Percentiles rank a stretch among this genome's conserved stretches.
Evolutionary conservation across 2,797 vertebrate species (phyloP).

Genomic region (Moxostoma hubbsi): DNA sequence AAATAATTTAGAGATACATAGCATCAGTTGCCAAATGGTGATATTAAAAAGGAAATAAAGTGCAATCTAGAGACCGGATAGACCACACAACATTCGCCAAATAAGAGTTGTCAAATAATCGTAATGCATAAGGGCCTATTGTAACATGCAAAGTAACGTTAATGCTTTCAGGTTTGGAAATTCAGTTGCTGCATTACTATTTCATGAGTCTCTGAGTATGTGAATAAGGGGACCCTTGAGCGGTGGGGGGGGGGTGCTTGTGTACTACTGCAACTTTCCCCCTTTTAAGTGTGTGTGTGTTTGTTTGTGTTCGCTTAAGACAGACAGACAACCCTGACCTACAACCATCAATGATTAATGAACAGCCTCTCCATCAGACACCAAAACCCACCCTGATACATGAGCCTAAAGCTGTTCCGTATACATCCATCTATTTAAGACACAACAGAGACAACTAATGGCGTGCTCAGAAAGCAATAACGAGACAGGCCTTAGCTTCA

Average conservation of each 20-base stretch:
- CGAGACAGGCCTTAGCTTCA: slow-evolving; percentile 28
- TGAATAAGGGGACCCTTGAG: slow-evolving; percentile 38
- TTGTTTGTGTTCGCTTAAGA: slow-evolving; percentile 23
- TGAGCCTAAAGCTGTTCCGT: slow-evolving; percentile 43
- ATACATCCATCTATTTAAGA: slow-evolving; percentile 37
- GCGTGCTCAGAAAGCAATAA: slow-evolving; percentile 10
- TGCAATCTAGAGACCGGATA: background rate
- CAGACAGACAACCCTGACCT: slow-evolving; percentile 51
- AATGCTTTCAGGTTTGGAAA: slow-evolving; percentile 34
- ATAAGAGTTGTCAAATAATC: background rate
- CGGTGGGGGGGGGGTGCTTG: slow-evolving; percentile 20
- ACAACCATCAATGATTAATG: slow-evolving; percentile 58
- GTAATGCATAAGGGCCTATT: slow-evolving; percentile 9
- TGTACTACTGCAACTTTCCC: slow-evolving; percentile 35
- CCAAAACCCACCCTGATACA: slow-evolving; percentile 53
- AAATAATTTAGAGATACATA: background rate
- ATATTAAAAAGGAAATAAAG: slow-evolving; percentile 3
- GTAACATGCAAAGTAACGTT: slow-evolving; percentile 10
- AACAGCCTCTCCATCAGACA: slow-evolving; percentile 39
- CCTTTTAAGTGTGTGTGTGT: slow-evolving; percentile 11
- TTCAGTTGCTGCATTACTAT: slow-evolving; percentile 38
- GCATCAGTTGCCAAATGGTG: background rate
- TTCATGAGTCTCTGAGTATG: slow-evolving; percentile 46
- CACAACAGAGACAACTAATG: slow-evolving; percentile 45
- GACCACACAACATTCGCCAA: background rate